Evolutionary conservation across 2,797 vertebrate species (phyloP).

Genomic region (Aplochiton taeniatus): DNA sequence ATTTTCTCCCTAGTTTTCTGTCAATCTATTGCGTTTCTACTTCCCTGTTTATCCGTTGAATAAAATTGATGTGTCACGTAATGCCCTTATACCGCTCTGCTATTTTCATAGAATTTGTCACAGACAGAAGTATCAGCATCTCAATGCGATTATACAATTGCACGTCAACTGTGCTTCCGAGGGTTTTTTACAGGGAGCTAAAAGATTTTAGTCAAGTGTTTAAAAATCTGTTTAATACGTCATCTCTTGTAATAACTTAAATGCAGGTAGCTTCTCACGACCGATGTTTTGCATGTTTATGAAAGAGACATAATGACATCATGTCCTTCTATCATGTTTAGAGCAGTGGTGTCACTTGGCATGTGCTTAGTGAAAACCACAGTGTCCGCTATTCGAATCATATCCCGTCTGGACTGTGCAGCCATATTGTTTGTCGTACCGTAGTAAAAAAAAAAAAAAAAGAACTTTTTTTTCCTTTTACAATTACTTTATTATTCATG

Average conservation of each 20-base stretch:
- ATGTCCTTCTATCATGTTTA: neutral
- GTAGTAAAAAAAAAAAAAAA: no score
- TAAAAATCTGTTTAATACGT: no score
- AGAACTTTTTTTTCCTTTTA: conserved; percentile 1
- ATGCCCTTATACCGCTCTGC: neutral
- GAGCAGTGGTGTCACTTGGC: conserved; percentile 9
- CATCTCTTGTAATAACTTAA: no score
- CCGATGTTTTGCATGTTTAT: neutral
- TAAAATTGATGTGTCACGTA: neutral
- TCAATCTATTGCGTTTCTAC: neutral
- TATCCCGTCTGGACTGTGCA: conserved; percentile 30
- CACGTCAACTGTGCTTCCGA: no score
- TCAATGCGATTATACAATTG: no score
- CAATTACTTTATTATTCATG: conserved; percentile 9
- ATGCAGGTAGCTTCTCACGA: neutral
- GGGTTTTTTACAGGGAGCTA: no score
- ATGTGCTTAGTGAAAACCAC: neutral
- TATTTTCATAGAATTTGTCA: neutral
- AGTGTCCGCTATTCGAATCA: conserved; percentile 17
- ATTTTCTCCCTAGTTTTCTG: neutral
- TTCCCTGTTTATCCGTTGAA: neutral
- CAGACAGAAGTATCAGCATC: neutral
- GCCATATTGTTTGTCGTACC: neutral
- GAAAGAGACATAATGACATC: neutral
- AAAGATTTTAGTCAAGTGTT: no score